These are phyloP conservation scores for Cyanoramphus novaezelandiae DNA, from an alignment of 2,113 vertebrate genomes.

Conservation along the genomic window DNA sequence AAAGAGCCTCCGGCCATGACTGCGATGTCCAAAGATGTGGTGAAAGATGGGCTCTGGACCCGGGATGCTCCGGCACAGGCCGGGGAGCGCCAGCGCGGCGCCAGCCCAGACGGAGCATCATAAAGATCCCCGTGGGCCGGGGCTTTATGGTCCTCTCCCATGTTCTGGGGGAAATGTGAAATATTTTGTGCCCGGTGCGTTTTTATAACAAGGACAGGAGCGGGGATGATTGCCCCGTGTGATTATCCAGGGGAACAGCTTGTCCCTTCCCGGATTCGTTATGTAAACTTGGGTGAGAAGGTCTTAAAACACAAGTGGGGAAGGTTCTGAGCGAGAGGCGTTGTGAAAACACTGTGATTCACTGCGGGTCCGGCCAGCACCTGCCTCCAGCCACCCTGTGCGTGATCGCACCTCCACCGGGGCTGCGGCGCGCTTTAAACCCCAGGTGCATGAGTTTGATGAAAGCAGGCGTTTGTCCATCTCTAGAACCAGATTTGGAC, in stretches of 20 bases:
- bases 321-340: background rate
- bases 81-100: accelerated
- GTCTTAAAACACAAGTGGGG: conserved; percentile 3
- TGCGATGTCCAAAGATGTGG: background rate
- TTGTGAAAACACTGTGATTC: conserved; percentile 35
- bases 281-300: conserved; percentile 49
- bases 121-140: background rate
- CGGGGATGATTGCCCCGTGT: background rate
- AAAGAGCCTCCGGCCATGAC: background rate
- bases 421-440: accelerated
- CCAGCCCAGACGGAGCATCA: accelerated
- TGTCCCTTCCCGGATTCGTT: conserved; percentile 1
- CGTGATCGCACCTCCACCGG: background rate
- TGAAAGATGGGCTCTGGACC: background rate
- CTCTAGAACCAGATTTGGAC: background rate
- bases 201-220: background rate
- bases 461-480: accelerated
- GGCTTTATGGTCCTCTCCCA: background rate
- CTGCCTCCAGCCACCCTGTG: accelerated
- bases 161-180: background rate
- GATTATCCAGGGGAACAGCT: background rate
- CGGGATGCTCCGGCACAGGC: accelerated
- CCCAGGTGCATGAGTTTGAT: background rate
- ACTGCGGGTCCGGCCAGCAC: background rate
- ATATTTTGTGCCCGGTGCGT: conserved; percentile 1